These are phyloP conservation scores for Aphodius granarius DNA, from an alignment of 2,888 invertebrate genomes.

Conservation along the genomic window DNA sequence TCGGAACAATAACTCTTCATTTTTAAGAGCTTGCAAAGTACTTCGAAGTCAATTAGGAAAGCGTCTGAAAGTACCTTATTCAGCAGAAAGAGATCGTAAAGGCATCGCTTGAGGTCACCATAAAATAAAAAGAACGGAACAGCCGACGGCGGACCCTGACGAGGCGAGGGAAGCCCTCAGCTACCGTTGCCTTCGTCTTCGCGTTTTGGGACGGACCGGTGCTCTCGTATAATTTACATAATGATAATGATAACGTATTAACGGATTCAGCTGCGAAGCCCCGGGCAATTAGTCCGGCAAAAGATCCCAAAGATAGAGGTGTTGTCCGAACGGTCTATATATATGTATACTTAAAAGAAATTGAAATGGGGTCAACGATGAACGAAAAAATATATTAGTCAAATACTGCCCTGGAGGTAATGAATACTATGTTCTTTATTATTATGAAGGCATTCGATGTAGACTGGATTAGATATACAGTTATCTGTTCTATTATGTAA, in stretches of 20 bases:
- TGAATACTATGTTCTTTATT: background rate
- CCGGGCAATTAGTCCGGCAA: conserved; percentile 47
- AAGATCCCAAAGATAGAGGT: conserved; percentile 35
- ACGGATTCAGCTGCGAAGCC: conserved; percentile 50
- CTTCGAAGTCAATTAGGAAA: conserved; percentile 7
- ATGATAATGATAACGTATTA: conserved; percentile 53
- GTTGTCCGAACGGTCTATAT: background rate
- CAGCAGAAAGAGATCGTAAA: conserved; percentile 11
- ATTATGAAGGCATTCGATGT: background rate
- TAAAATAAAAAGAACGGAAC: background rate
- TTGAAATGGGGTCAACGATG: background rate
- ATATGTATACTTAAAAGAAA: background rate
- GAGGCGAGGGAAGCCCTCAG: background rate
- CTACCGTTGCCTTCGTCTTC: conserved; percentile 1
- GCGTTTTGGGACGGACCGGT: background rate
- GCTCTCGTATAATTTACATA: conserved; percentile 47
- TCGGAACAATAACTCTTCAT: background rate
- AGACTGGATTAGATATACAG: no score
- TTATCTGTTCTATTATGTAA: no score
- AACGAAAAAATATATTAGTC: background rate
- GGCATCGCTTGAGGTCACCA: conserved; percentile 6
- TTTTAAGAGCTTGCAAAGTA: conserved; percentile 4
- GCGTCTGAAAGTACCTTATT: conserved; percentile 8
- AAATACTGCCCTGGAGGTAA: background rate
- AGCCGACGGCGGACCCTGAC: conserved; percentile 3